phyloP scores from a whole-genome alignment of 2,113 vertebrate species.

The Morone chrysops region DNA sequence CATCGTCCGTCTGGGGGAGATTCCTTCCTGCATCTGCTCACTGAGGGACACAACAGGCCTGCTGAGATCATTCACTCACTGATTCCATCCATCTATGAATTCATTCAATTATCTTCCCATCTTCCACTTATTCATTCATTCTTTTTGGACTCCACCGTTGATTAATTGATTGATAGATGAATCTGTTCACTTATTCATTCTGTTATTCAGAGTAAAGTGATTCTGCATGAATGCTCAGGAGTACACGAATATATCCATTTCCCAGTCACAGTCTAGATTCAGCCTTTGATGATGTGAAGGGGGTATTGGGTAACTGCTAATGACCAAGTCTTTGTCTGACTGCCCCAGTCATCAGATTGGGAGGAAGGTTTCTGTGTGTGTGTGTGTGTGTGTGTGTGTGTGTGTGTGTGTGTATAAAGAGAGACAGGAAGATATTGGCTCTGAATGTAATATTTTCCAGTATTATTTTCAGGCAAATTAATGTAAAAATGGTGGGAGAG shows the following conservation, averaged over 20 bases:
- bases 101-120: background rate
- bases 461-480: no score
- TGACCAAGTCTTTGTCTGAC: conserved; percentile 43
- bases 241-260: conserved; percentile 24
- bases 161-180: background rate
- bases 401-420: background rate
- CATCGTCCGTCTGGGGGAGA: conserved; percentile 45
- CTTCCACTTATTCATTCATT: background rate
- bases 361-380: background rate
- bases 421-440: background rate
- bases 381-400: background rate
- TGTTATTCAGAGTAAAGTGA: conserved; percentile 15
- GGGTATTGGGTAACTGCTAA: conserved; percentile 49
- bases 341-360: conserved; percentile 13
- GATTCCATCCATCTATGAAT: conserved; percentile 13
- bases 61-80: conserved; percentile 64
- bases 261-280: conserved; percentile 29
- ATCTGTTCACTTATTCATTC: background rate
- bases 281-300: conserved; percentile 31
- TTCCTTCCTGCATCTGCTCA: conserved; percentile 64
- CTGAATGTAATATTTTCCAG: no score
- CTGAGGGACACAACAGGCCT: conserved; percentile 14
- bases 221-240: conserved; percentile 1
- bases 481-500: no score
- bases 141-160: background rate